These are phyloP conservation scores for Parnassius glacialis DNA, from an alignment of 2,888 invertebrate species.

Conservation along the genomic window DNA sequence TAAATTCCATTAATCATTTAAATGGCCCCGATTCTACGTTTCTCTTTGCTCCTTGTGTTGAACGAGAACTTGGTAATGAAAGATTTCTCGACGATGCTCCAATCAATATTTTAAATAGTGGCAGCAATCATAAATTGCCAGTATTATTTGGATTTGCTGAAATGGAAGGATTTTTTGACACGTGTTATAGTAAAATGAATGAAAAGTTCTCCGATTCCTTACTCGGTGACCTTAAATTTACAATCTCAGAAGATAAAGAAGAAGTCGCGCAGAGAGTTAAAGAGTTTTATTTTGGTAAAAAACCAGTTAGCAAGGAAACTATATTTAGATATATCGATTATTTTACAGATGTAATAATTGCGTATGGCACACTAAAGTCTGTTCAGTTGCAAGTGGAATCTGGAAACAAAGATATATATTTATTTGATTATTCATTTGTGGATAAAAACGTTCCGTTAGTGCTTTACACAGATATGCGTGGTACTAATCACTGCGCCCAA, in stretches of 20 bases:
- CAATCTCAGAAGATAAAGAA: slow-evolving; percentile 40
- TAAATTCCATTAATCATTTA: slow-evolving; percentile 33
- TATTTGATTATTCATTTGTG: too few species aligned
- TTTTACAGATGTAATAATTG: too few species aligned
- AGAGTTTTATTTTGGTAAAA: slow-evolving; percentile 42
- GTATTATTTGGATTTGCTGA: slow-evolving; percentile 48
- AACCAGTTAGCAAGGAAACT: slow-evolving; percentile 32
- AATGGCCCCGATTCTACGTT: slow-evolving; percentile 34
- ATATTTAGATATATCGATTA: slow-evolving; percentile 42
- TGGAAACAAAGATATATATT: too few species aligned
- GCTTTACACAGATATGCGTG: slow-evolving; percentile 14
- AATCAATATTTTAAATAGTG: slow-evolving; percentile 31
- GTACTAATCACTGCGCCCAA: slow-evolving; percentile 43
- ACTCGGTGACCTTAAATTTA: slow-evolving; percentile 49
- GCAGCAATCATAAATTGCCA: slow-evolving; percentile 38
- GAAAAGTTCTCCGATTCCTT: slow-evolving; percentile 50
- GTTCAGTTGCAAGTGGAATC: too few species aligned
- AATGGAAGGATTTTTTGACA: slow-evolving; percentile 45
- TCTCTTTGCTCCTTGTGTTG: slow-evolving; percentile 43
- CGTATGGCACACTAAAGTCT: too few species aligned
- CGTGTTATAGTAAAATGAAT: slow-evolving; percentile 48
- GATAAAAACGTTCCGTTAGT: too few species aligned
- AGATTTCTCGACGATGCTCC: slow-evolving; percentile 47
- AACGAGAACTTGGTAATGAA: slow-evolving; percentile 40
- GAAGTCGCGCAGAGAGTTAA: slow-evolving; percentile 36